Evolutionary conservation across 2,888 invertebrate genomes (phyloP).

Genomic region (Drosophila mulleri): DNA sequence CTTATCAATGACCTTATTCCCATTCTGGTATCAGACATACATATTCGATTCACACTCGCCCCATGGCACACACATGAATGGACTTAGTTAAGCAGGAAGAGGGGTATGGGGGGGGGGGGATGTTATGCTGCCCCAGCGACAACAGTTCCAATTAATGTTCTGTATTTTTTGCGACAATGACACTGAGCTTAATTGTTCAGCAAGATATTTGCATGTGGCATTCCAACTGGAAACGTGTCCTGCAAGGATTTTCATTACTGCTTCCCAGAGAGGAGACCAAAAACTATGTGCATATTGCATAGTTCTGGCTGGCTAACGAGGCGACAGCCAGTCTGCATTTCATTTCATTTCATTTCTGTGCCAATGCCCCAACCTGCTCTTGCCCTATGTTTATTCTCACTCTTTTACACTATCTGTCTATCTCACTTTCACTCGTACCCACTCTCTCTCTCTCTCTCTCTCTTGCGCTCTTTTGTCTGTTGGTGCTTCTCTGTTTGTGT

Average conservation of each 20-base stretch:
- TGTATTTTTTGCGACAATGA: constrained; percentile 25
- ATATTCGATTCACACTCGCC: constrained; percentile 24
- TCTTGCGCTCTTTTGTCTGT: not conserved
- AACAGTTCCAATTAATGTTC: constrained; percentile 51
- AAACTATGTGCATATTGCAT: constrained; percentile 31
- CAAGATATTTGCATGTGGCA: constrained; percentile 59
- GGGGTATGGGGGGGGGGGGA: too few species aligned
- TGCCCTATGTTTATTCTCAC: not conserved
- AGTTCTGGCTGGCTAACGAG: constrained; percentile 42
- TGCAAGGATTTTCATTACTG: constrained; percentile 33
- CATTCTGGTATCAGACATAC: not conserved
- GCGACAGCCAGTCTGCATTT: constrained; percentile 57
- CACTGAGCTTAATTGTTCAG: constrained; percentile 61
- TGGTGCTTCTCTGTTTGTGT: constrained; percentile 7
- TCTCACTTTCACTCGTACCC: not conserved
- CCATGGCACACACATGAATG: constrained; percentile 14
- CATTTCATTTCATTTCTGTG: constrained; percentile 30
- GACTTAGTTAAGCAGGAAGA: not conserved
- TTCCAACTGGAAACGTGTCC: constrained; percentile 23
- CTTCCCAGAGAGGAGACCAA: not conserved
- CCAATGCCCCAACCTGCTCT: not conserved
- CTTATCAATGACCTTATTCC: not conserved
- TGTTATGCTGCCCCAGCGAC: not conserved
- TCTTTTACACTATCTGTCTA: not conserved
- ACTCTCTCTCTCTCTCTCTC: not conserved